Conservation (phyloP, 2,888 invertebrate species). For the Latrodectus elegans region DNA sequence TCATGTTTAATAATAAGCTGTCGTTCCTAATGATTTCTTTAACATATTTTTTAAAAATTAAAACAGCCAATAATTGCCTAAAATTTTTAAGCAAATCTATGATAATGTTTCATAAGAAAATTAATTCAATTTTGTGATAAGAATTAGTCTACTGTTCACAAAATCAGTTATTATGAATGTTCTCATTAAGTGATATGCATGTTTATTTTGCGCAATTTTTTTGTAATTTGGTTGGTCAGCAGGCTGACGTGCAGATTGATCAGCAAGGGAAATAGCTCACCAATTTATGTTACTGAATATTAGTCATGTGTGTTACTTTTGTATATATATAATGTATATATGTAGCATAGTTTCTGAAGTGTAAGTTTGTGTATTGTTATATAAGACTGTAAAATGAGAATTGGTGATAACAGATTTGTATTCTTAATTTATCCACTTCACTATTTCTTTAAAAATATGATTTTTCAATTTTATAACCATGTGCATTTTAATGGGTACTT, state of each 20-base stretch:
- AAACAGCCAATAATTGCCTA: no score
- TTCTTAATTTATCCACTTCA: conserved; percentile 4
- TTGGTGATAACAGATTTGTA: conserved; percentile 27
- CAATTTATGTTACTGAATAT: not conserved
- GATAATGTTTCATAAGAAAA: no score
- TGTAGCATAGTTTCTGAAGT: conserved; percentile 54
- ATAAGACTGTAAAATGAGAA: conserved; percentile 49
- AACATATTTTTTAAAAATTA: no score
- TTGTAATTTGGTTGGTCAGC: conserved; percentile 22
- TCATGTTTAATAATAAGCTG: no score
- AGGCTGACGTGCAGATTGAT: conserved; percentile 24
- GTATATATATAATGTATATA: conserved; percentile 62
- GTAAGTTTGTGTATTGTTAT: conserved; percentile 49
- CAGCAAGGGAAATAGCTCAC: conserved; percentile 9
- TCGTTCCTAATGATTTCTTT: no score
- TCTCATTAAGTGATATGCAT: not conserved
- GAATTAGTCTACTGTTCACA: no score
- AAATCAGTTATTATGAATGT: no score
- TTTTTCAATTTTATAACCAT: conserved; percentile 5
- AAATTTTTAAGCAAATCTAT: no score
- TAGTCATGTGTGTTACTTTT: conserved; percentile 56
- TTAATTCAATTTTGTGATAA: no score
- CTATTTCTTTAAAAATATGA: no score
- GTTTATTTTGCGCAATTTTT: not conserved
- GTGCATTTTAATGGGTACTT: conserved; percentile 3